Evolutionary conservation across 2,113 vertebrate species (phyloP), one percentile per base, ranked within the genome.

Genomic region (Piaya cayana): DNA sequence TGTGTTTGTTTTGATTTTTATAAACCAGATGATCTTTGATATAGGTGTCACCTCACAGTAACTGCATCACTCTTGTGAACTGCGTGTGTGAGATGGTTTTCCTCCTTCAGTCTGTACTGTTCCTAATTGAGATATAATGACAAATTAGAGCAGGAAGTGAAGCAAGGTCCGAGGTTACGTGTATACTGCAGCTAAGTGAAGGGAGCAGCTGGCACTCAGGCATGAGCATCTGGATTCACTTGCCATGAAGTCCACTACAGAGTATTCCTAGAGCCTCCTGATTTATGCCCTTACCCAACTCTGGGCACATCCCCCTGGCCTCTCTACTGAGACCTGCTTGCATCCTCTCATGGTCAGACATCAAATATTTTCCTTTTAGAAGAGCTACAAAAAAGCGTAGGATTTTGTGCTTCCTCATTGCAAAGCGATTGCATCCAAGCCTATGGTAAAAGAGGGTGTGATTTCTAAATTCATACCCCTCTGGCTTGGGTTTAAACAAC

Each of bases 341-440:
- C 39, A 93, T 83, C 53, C 42, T 55, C 80, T 72, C 63, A 37
- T 55, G 1, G 1, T 62, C 67, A 62, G 59, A 62, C 39, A 47
- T 82, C 63, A 77, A 76, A 59, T 37, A 67, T 86, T 77, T 97
- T 92, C 75, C 59, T 74, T 60, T 59, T 23, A 62, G 63, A 47
- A 88, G 70, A 62, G 13, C 63, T 74, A 82, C 6, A 4, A 71
- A 75, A 39, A 39, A 80, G 82, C 0, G 2, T 77, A 63, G 88
- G 87, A 94, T 82, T 62, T 94, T 50, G 55, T 63, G n/a, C 52
- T 93, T 95, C 90, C 86, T 90, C 79, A 50, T 59, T 77, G 88
- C 92, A 70, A 29, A 90, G 45, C 0, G 2, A 62, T 88, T 91
- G 50, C 67, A 45, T 65, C 80, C 67, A 65, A 63, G 75, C 82